A percentile compares a stretch with the other conserved stretches of the same genome.
phyloP scores from a whole-genome alignment of 2,888 invertebrate species.

The Dorcus hopei region DNA sequence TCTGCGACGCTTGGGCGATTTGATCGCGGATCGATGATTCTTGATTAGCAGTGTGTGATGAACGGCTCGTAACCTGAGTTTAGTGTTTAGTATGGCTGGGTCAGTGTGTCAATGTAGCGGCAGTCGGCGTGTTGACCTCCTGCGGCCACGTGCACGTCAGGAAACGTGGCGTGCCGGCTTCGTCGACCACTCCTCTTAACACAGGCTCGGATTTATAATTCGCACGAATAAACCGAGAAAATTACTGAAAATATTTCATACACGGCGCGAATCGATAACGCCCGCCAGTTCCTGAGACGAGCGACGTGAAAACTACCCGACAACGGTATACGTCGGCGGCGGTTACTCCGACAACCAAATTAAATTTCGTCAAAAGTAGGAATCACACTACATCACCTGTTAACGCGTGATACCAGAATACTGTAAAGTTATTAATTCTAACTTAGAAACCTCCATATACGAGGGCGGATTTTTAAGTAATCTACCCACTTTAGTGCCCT shows the following conservation, averaged over 20 bases:
- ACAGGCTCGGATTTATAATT: not conserved
- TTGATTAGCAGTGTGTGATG: constrained; percentile 29
- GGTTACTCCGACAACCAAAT: too few species aligned
- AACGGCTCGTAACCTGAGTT: constrained; percentile 32
- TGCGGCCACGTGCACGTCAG: constrained; percentile 22
- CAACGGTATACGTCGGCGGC: too few species aligned
- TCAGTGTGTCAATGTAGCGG: constrained; percentile 30
- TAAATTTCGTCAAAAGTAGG: too few species aligned
- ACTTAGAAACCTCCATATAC: too few species aligned
- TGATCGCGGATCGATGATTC: constrained; percentile 21
- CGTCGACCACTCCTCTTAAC: constrained; percentile 22
- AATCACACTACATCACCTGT: too few species aligned
- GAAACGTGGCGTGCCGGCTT: constrained; percentile 24
- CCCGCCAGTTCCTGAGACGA: too few species aligned
- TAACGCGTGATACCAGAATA: too few species aligned
- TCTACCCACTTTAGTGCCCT: too few species aligned
- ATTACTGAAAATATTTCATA: not conserved
- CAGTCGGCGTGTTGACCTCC: constrained; percentile 21
- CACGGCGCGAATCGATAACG: too few species aligned
- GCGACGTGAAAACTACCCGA: too few species aligned
- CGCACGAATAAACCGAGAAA: not conserved
- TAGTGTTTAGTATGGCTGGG: constrained; percentile 26
- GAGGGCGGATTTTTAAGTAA: too few species aligned
- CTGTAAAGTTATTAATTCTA: too few species aligned
- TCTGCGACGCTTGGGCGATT: not conserved